Percentiles rank a stretch among this genome's conserved stretches.
These are phyloP conservation scores for Heteromormyrus szaboi DNA, from an alignment of 2,797 vertebrate genomes.

Conservation along the genomic window DNA sequence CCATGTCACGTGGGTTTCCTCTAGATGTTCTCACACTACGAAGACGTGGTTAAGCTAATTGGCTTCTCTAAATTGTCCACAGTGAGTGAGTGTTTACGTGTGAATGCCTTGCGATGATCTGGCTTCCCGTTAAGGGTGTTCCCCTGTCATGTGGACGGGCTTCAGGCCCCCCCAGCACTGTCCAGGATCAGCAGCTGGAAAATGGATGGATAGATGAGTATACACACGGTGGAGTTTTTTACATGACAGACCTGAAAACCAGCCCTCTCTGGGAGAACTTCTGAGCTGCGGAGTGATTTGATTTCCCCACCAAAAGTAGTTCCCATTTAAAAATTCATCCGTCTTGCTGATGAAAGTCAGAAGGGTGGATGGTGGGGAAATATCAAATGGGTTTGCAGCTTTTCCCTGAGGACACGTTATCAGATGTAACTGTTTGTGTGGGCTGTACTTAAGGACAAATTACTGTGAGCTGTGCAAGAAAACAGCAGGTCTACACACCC, in stretches of 20 bases:
- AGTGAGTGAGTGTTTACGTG: background rate
- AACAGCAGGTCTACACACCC: background rate
- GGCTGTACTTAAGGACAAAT: constrained; percentile 7
- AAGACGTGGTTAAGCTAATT: background rate
- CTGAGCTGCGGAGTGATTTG: background rate
- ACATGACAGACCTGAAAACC: background rate
- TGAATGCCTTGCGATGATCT: background rate
- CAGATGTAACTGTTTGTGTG: background rate
- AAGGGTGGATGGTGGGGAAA: background rate
- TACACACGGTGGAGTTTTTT: background rate
- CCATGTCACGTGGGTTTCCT: background rate
- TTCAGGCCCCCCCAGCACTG: background rate
- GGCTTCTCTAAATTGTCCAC: background rate
- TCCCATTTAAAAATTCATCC: background rate
- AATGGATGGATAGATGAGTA: background rate
- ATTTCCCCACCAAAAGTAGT: background rate
- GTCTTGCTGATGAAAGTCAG: background rate
- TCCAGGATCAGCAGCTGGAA: background rate
- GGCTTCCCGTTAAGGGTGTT: background rate
- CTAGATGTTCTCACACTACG: background rate
- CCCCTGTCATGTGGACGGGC: background rate
- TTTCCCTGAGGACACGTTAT: background rate
- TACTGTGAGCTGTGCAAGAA: constrained; percentile 13
- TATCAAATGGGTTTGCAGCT: constrained; percentile 1
- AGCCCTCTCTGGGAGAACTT: background rate